phyloP scores from a whole-genome alignment of 2,113 vertebrate genomes.

The Neogobius melanostomus region DNA sequence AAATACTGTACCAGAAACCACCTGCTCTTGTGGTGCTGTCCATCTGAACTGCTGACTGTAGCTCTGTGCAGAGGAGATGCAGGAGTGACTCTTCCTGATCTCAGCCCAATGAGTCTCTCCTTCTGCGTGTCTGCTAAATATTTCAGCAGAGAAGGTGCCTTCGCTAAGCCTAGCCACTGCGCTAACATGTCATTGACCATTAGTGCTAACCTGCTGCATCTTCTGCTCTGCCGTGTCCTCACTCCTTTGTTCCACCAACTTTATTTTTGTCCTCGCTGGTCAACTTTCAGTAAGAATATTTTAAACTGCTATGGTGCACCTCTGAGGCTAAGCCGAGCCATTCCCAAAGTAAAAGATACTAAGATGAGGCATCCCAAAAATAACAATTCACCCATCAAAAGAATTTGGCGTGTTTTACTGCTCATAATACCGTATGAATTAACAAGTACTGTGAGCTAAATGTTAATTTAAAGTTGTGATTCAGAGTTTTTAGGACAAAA shows the following conservation, averaged over 20 bases:
- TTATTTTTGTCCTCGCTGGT: constrained; percentile 13
- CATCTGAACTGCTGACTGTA: constrained; percentile 50
- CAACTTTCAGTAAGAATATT: constrained; percentile 1
- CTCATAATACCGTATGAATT: too few species aligned
- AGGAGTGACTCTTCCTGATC: constrained; percentile 55
- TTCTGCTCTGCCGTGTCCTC: constrained; percentile 34
- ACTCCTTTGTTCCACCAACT: constrained; percentile 36
- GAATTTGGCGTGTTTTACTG: too few species aligned
- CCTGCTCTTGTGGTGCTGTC: constrained; percentile 58
- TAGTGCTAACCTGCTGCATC: constrained; percentile 72
- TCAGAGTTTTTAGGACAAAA: too few species aligned
- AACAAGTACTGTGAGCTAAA: too few species aligned
- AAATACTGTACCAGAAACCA: constrained; percentile 64
- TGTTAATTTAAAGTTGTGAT: too few species aligned
- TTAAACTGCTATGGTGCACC: not conserved
- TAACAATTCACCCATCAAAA: too few species aligned
- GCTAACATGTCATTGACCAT: constrained; percentile 74
- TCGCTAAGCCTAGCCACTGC: constrained; percentile 53
- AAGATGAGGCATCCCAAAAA: not conserved
- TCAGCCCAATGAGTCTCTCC: constrained; percentile 68
- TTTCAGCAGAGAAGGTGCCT: constrained; percentile 68
- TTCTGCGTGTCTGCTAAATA: constrained; percentile 70
- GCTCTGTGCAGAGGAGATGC: constrained; percentile 45
- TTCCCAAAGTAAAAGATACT: not conserved
- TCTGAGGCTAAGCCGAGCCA: not conserved